Conservation (phyloP, 2,888 invertebrate genomes). For the Deilephila porcellus region DNA sequence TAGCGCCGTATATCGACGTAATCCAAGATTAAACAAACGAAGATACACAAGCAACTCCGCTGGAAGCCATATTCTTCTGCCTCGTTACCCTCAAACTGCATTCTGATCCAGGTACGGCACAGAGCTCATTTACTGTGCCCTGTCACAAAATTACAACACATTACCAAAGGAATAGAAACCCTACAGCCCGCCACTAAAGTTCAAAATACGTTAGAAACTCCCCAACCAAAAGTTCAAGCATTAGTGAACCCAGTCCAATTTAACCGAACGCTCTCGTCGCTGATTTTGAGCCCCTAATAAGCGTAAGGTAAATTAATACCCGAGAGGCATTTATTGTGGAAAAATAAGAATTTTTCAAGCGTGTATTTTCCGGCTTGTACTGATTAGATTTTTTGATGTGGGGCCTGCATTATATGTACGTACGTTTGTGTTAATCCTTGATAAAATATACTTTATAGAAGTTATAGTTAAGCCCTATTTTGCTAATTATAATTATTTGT, state of each 20-base stretch:
- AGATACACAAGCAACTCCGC: background rate
- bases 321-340: background rate
- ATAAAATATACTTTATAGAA: no score
- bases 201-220: background rate
- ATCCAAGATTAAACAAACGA: conserved; percentile 22
- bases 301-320: background rate
- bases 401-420: no score
- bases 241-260: conserved; percentile 13
- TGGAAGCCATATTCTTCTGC: conserved; percentile 5
- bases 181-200: background rate
- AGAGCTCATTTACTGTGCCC: conserved; percentile 10
- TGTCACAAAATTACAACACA: background rate
- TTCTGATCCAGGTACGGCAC: conserved; percentile 24
- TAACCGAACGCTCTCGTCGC: conserved; percentile 12
- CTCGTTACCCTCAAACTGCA: conserved; percentile 24
- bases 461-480: no score
- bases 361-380: no score
- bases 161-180: background rate
- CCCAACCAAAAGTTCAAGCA: conserved; percentile 5
- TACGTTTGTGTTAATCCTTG: no score
- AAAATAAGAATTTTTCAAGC: background rate
- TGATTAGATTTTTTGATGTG: no score
- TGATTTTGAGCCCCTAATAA: conserved; percentile 14
- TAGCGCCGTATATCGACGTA: background rate
- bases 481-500: no score